Conservation (phyloP, 1,140 invertebrate species). For the Apis dorsata region DNA sequence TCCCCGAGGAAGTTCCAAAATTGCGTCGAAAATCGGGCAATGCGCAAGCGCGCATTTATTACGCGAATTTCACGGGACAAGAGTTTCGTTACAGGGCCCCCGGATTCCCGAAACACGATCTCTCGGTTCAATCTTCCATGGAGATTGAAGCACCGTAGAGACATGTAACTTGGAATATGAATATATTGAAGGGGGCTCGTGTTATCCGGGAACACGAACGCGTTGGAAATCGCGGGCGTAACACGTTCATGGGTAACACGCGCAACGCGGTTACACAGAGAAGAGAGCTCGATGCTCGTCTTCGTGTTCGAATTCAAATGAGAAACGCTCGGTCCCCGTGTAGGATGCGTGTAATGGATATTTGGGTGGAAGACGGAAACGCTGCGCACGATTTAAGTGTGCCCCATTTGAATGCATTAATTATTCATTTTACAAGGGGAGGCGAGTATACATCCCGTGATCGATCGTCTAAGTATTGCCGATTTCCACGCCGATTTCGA, state of each 20-base stretch:
- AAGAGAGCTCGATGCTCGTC: background rate
- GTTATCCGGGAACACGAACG: background rate
- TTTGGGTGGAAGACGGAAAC: constrained; percentile 11
- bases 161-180: constrained; percentile 40
- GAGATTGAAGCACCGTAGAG: constrained; percentile 25
- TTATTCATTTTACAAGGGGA: constrained; percentile 55
- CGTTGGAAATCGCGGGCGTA: background rate
- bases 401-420: constrained; percentile 64
- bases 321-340: background rate
- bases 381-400: constrained; percentile 53
- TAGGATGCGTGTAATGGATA: constrained; percentile 36
- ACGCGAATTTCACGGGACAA: constrained; percentile 16
- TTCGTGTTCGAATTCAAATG: constrained; percentile 21
- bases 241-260: no score
- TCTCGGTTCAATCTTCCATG: constrained; percentile 14
- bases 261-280: background rate
- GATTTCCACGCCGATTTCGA: constrained; percentile 43
- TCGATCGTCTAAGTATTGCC: constrained; percentile 49
- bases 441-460: background rate
- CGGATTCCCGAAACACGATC: background rate
- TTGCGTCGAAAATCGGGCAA: no score
- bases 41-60: background rate
- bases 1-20: background rate
- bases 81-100: background rate
- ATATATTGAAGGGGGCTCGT: constrained; percentile 22